phyloP scores from a whole-genome alignment of 2,113 vertebrate species.

The Eurypyga helias region DNA sequence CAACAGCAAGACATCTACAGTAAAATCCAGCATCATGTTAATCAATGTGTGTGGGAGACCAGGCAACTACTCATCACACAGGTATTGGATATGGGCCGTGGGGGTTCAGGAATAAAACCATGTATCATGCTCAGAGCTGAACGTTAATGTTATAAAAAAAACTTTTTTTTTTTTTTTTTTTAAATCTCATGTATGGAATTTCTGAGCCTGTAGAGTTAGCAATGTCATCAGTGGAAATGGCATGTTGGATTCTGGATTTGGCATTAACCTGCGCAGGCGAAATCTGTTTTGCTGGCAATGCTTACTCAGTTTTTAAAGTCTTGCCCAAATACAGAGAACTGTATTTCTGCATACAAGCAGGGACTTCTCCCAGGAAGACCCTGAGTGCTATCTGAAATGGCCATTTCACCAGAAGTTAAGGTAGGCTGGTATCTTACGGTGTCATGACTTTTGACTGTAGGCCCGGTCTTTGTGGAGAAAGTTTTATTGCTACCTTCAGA shows the following conservation, averaged over 20 bases:
- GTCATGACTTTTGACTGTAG: background rate
- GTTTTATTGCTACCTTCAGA: background rate
- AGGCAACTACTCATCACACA: background rate
- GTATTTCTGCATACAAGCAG: background rate
- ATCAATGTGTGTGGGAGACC: background rate
- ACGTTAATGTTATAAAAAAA: background rate
- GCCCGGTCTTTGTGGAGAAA: background rate
- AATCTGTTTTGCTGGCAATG: background rate
- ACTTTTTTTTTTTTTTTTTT: background rate
- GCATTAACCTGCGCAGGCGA: background rate
- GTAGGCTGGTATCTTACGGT: background rate
- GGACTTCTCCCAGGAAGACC: background rate
- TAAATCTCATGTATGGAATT: background rate
- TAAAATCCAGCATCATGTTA: background rate
- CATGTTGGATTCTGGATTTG: background rate
- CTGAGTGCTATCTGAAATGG: background rate
- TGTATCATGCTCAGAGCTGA: background rate
- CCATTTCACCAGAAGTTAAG: background rate
- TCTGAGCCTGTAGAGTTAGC: background rate
- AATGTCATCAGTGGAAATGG: background rate
- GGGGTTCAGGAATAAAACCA: background rate
- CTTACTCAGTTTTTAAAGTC: background rate
- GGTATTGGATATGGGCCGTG: fast-evolving
- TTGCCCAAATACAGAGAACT: background rate
- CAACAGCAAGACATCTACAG: background rate